Evolutionary conservation across 2,797 vertebrate species (phyloP).

Genomic region (Spinibarbus caldwelli): DNA sequence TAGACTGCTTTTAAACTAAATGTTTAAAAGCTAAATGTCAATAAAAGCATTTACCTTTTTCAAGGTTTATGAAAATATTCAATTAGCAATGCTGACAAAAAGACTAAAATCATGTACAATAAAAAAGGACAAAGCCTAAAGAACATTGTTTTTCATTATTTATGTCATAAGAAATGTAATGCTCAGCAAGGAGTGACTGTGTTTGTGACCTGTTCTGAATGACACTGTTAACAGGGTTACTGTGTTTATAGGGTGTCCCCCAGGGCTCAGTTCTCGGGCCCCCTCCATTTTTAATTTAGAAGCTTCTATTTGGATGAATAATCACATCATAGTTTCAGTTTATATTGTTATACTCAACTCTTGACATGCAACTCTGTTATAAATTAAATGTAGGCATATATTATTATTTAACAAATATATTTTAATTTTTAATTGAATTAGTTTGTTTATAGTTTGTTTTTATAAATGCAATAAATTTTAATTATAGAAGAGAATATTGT

Average conservation of each 20-base stretch:
- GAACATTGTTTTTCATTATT: not conserved
- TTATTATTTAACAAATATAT: not conserved
- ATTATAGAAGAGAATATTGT: not conserved
- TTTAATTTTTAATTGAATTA: too few relatives aligned
- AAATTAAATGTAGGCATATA: not conserved
- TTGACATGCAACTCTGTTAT: not conserved
- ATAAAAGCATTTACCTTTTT: not conserved
- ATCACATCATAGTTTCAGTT: conserved; percentile 1
- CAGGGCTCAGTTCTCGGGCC: not conserved
- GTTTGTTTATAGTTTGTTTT: not conserved
- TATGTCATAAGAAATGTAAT: not conserved
- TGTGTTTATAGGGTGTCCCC: not conserved
- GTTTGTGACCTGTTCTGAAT: not conserved
- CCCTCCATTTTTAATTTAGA: not conserved
- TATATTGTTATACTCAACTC: not conserved
- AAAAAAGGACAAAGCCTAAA: not conserved
- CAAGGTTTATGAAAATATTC: not conserved
- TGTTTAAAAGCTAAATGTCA: not conserved
- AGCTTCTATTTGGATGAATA: not conserved
- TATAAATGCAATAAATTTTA: not conserved
- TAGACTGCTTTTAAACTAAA: not conserved
- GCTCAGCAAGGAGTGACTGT: not conserved
- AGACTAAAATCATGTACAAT: not conserved
- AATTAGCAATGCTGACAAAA: not conserved
- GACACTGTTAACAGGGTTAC: not conserved